Conservation (phyloP, 2,797 vertebrate species). For the Selene dorsalis region DNA sequence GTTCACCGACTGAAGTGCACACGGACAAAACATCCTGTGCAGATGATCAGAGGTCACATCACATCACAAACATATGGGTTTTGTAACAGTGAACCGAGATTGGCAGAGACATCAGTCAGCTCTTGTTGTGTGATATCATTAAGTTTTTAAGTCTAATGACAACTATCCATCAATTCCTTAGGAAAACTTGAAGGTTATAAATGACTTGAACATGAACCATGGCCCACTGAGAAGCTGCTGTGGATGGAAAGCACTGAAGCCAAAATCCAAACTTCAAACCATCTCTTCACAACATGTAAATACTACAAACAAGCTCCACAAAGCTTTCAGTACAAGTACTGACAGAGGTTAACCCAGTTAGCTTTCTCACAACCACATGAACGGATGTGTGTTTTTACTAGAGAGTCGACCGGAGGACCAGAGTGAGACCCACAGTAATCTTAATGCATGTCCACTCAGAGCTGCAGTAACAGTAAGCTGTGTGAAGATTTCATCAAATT, state of each 20-base stretch:
- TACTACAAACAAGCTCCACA: no score
- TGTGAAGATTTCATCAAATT: no score
- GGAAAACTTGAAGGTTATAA: background rate
- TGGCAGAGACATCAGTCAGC: no score
- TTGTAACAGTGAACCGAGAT: no score
- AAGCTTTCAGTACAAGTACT: no score
- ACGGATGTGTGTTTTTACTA: background rate
- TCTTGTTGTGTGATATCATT: background rate
- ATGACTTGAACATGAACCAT: constrained; percentile 19
- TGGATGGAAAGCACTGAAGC: no score
- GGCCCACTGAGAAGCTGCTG: background rate
- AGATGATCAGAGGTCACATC: constrained; percentile 18
- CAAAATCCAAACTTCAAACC: no score
- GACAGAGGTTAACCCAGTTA: background rate
- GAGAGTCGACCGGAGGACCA: no score
- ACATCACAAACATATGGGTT: background rate
- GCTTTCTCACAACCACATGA: background rate
- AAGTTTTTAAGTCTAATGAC: background rate
- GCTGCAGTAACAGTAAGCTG: background rate
- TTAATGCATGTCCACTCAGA: background rate
- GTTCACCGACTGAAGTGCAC: background rate
- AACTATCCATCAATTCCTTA: background rate
- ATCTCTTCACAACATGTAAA: no score
- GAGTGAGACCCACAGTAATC: background rate
- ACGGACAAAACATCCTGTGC: background rate